Percentiles rank a stretch among this genome's conserved stretches.
These are phyloP conservation scores for Asteroscopus sphinx DNA, from an alignment of 2,888 invertebrate genomes.

Conservation along the genomic window DNA sequence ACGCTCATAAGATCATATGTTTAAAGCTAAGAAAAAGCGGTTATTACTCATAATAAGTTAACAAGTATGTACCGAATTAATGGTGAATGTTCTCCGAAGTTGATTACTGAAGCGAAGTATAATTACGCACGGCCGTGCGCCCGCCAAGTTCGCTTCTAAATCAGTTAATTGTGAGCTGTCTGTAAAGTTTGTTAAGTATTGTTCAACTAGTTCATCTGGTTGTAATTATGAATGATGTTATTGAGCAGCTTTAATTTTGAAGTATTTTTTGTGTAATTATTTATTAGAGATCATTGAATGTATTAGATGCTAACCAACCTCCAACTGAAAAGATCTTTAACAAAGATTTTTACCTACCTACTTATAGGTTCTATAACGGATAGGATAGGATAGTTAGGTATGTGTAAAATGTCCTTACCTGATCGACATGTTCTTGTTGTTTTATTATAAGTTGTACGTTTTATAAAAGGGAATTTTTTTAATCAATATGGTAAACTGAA, in stretches of 20 bases:
- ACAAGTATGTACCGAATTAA: slow-evolving; percentile 16
- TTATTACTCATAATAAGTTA: slow-evolving; percentile 39
- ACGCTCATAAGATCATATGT: slow-evolving; percentile 29
- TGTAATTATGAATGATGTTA: neutral
- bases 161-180: neutral
- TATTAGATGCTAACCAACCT: neutral
- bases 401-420: too few species aligned
- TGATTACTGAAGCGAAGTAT: slow-evolving; percentile 21
- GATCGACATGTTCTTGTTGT: too few species aligned
- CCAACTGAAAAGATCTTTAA: neutral
- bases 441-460: too few species aligned
- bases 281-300: neutral
- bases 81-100: slow-evolving; percentile 5
- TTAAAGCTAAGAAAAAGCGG: slow-evolving; percentile 14
- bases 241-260: neutral
- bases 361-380: too few species aligned
- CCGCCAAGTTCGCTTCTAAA: slow-evolving; percentile 12
- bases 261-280: neutral
- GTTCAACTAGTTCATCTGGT: neutral
- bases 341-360: too few species aligned
- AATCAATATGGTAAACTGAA: too few species aligned
- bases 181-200: neutral
- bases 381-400: too few species aligned
- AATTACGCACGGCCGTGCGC: slow-evolving; percentile 3
- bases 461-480: too few species aligned